Base-by-base conservation (phyloP, 2,797 vertebrate genomes). In the Notolabrus celidotus region DNA sequence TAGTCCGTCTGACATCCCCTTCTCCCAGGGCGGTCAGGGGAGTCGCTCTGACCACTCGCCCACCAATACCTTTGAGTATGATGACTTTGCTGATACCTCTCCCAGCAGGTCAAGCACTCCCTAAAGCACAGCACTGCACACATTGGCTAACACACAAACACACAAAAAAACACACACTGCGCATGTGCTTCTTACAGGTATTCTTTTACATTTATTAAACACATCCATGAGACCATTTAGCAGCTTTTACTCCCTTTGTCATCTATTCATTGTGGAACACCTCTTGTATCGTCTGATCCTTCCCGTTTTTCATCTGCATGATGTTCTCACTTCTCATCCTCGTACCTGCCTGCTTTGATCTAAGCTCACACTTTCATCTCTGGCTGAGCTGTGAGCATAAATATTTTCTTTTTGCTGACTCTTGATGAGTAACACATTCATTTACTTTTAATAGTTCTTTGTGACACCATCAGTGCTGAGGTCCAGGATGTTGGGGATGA, bases 1-100 rank as follows among this genome's bases (percentile, higher is more conserved):
- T 94, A 97, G 96, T 95, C 97, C 97, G 73, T 97, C 96, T 85
- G 96, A 97, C 94, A 98, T 98, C 94, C 97, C 96, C 94, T 98
- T 98, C 95, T 96, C 96, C 88, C 96, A 97, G 95, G 94, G 95
- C 87, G 94, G 95, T 90, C 92, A 92, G 84, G 96, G 96, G 91
- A 96, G 94, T 93, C 96, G 95, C 93, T 93, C 97, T 93, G 97
- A 97, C 86, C 96, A 95, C 89, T 99, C 97, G 89, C 97, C 97
- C 94, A 97, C 97, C 94, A 97, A 97, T 86, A 93, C 92, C 77
- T 93, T 89, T 96, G 97, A 99, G 86, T 98, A 96, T 89, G 97
- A 97, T 94, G 96, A 90, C 88, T 91, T 91, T 93, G 88, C 95
- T 96, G 95, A 94, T 93, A 94, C 95, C 93, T 96, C 96, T 69